These are phyloP conservation scores for Callimorpha dominula DNA, from an alignment of 2,888 invertebrate species.

Conservation along the genomic window DNA sequence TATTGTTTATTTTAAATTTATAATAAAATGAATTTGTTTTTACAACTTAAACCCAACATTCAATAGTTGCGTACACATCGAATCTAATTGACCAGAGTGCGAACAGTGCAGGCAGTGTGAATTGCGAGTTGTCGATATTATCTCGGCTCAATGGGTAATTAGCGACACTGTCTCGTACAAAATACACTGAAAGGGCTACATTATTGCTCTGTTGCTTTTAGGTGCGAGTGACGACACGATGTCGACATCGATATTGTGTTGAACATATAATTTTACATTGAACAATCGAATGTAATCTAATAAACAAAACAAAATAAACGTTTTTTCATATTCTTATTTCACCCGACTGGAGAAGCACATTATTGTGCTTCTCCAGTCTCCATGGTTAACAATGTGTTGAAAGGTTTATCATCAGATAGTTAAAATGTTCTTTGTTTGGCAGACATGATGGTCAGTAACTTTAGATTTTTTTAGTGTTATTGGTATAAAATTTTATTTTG, in stretches of 20 bases:
- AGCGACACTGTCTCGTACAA: constrained; percentile 40
- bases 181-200: constrained; percentile 36
- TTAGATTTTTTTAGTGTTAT: too few relatives aligned
- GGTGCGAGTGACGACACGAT: background rate
- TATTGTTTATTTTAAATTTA: background rate
- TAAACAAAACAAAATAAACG: too few relatives aligned
- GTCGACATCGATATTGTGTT: background rate
- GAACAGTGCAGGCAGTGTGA: constrained; percentile 53
- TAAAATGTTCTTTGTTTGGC: too few relatives aligned
- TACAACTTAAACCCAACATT: constrained; percentile 34
- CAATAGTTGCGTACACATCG: constrained; percentile 34
- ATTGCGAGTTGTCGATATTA: constrained; percentile 55
- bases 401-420: too few relatives aligned
- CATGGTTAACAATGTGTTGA: too few relatives aligned
- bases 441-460: too few relatives aligned
- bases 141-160: constrained; percentile 56
- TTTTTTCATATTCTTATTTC: background rate
- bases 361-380: too few relatives aligned
- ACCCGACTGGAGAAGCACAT: background rate
- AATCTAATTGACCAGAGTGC: constrained; percentile 54
- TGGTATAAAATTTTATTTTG: too few relatives aligned
- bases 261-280: background rate
- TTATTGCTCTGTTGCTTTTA: constrained; percentile 11
- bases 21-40: background rate
- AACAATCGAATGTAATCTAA: background rate